Evolutionary conservation across 1,140 invertebrate species (phyloP), one percentile per base, ranked within the genome.

Genomic region (Aporrectodea caliginosa): DNA sequence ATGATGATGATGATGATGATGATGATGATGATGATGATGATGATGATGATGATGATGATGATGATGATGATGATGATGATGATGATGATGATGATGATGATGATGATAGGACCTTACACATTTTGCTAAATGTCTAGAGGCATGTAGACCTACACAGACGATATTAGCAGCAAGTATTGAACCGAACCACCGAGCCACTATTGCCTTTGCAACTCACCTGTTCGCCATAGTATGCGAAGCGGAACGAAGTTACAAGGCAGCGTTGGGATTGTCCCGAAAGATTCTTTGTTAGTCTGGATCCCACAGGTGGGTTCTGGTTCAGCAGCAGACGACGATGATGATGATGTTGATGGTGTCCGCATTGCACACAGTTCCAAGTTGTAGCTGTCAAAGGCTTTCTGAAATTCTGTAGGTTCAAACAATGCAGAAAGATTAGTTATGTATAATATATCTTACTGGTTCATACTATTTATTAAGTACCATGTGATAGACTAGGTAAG

Each of bases 21-120:
- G 73, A 75, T 35, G 73, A 75, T n/a, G 73, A 29, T 35, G 73
- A 75, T n/a, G 16, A 75, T 35, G 73, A 75, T 0, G 29, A 75
- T 35, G 16, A 16, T n/a, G 73, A 75, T 0, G 73, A 75, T n/a
- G 73, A 69, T 69, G 32, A 77, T 1, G 0, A 1, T 31, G 32
- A 77, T 22, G 0, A 77, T 30, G 32, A 69, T 69, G 32, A 77
- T 69, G 32, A 69, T 33, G 32, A 69, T 69, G 32, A 77, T 69
- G 32, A 77, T 31, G 32, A 76, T 29, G 31, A 76, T 14, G 2
- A 58, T 58, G 6, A 58, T 58, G 43, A 58, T 58, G 22, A 12
- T 22, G 6, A 12, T 12, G 6, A 58, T 22, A 58, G 43, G 6
- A 58, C 22, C 43, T 58, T 6, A 6, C 43, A 58, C 22, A 12